Conservation (phyloP, 1,140 invertebrate genomes). For the Drosophila mayri region DNA sequence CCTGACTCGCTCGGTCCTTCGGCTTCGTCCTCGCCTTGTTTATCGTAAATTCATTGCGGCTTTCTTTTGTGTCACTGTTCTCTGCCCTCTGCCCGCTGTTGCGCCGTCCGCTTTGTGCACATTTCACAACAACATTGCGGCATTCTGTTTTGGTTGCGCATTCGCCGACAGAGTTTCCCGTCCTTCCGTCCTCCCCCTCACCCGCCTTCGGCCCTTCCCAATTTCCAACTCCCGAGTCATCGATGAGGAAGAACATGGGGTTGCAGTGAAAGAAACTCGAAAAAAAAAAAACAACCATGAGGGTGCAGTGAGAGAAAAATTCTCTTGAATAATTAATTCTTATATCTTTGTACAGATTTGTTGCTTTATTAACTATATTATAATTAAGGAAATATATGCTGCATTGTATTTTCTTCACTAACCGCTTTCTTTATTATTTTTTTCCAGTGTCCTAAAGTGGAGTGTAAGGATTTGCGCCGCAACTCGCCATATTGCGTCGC, state of each 20-base stretch:
- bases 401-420: neutral
- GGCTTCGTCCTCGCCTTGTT: slow-evolving; percentile 15
- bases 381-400: no score
- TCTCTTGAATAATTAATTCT: no score
- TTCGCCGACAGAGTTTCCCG: slow-evolving; percentile 44
- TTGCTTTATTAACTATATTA: no score
- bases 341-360: neutral
- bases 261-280: slow-evolving; percentile 17
- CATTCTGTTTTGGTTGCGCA: slow-evolving; percentile 74
- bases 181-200: no score
- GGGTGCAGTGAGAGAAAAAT: slow-evolving; percentile 6
- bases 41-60: slow-evolving; percentile 61
- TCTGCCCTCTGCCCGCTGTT: slow-evolving; percentile 24
- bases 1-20: slow-evolving; percentile 1
- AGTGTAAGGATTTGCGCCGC: slow-evolving; percentile 59
- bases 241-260: slow-evolving; percentile 19
- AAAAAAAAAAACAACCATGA: slow-evolving; percentile 1
- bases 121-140: slow-evolving; percentile 76
- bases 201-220: slow-evolving; percentile 2
- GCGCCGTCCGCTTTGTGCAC: slow-evolving; percentile 66
- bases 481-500: slow-evolving; percentile 50
- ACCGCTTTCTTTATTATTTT: neutral
- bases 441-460: slow-evolving; percentile 14
- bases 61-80: slow-evolving; percentile 33
- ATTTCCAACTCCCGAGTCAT: slow-evolving; percentile 31